phyloP scores from a whole-genome alignment of 2,888 invertebrate species.

The Oscheius sp. region DNA sequence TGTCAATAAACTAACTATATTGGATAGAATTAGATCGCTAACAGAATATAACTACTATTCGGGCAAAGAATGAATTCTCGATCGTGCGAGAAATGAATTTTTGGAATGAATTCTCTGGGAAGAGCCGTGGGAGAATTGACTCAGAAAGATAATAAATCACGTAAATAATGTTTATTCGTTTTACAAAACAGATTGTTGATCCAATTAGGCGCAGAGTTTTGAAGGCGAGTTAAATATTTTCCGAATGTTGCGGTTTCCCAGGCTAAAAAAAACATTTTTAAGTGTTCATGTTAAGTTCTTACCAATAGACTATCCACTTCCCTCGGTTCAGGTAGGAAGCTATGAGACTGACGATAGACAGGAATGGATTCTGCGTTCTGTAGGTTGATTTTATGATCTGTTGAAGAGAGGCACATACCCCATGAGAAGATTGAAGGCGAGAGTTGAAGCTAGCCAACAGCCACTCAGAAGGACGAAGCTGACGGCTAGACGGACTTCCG shows the following conservation, averaged over 20 bases:
- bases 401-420: neutral
- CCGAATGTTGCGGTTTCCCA: slow-evolving; percentile 21
- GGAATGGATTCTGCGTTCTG: neutral
- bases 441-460: neutral
- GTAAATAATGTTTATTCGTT: too few species aligned
- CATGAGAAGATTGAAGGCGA: slow-evolving; percentile 2
- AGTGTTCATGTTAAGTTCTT: neutral
- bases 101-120: too few species aligned
- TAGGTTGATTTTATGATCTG: neutral
- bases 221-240: neutral
- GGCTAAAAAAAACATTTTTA: neutral
- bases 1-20: too few species aligned
- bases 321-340: neutral
- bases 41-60: too few species aligned
- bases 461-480: slow-evolving; percentile 1
- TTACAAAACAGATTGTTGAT: too few species aligned
- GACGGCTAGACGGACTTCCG: slow-evolving; percentile 4
- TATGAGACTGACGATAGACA: neutral
- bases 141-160: too few species aligned
- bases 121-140: too few species aligned
- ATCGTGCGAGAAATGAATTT: too few species aligned
- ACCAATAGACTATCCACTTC: slow-evolving; percentile 14
- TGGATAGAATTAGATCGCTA: too few species aligned
- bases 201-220: too few species aligned
- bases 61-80: too few species aligned